Evolutionary conservation across 1,140 invertebrate species (phyloP).

Genomic region (Panagrolaimus sp.): DNA sequence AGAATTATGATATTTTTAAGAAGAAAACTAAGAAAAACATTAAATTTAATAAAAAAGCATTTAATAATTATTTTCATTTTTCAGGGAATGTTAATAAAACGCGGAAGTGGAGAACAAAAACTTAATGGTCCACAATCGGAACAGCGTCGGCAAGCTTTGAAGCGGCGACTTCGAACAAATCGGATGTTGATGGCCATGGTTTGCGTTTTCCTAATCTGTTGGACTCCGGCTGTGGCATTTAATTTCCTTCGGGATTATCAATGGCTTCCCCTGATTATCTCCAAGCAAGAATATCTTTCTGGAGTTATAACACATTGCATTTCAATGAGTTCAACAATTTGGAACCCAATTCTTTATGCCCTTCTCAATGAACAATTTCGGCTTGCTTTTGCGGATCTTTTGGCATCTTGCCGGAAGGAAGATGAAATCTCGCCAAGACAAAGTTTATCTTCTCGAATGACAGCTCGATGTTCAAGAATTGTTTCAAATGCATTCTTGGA

Average conservation of each 20-base stretch:
- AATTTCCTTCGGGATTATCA: slow-evolving; percentile 64
- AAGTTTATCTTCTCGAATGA: background rate
- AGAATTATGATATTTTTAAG: too few relatives aligned
- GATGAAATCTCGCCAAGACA: background rate
- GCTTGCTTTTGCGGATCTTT: slow-evolving; percentile 45
- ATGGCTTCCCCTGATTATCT: slow-evolving; percentile 49
- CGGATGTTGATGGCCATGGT: slow-evolving; percentile 52
- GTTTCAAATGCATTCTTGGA: background rate
- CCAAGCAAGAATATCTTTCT: slow-evolving; percentile 59
- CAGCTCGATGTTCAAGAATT: background rate
- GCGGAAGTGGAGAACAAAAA: slow-evolving; percentile 22
- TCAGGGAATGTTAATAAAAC: slow-evolving; percentile 35
- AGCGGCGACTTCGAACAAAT: slow-evolving; percentile 53
- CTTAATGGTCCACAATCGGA: slow-evolving; percentile 28
- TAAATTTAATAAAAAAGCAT: too few relatives aligned
- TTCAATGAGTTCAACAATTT: slow-evolving; percentile 64
- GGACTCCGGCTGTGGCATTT: slow-evolving; percentile 62
- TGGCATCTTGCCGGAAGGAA: background rate
- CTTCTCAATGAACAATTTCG: slow-evolving; percentile 62
- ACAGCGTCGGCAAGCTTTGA: slow-evolving; percentile 36
- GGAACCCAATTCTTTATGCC: slow-evolving; percentile 60
- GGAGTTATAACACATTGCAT: slow-evolving; percentile 64
- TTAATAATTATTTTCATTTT: too few relatives aligned
- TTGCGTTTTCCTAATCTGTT: slow-evolving; percentile 39
- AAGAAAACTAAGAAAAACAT: too few relatives aligned